Evolutionary conservation across 2,113 vertebrate genomes (phyloP), one percentile per base, ranked within the genome.

Genomic region (Cynoglossus semilaevis): DNA sequence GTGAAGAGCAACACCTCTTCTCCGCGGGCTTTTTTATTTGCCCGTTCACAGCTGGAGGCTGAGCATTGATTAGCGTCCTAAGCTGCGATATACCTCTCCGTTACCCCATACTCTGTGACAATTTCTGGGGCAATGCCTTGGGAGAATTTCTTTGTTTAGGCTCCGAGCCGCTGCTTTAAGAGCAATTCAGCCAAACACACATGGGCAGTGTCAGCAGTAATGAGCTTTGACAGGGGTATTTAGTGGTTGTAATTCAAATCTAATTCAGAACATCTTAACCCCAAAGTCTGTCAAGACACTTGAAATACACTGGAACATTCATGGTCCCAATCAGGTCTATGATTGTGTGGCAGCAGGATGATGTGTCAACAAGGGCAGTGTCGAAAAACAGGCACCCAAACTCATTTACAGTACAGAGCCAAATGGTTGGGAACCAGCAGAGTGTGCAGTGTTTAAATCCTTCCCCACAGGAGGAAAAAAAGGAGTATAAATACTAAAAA

Each of bases 211-310:
- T 99, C 97, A 96, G 91, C 87, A 68, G 72, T 98, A 98, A 99
- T 92, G 77, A 92, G 89, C 90, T 93, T 88, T 98, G 97, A 98
- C 97, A 98, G 95, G 93, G 92, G 95, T 94, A 96, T 98, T 99
- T 98, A 98, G 97, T 85, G 95, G 95, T 94, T 97, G 97, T 98
- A 99, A 98, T 97, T 99, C 96, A 97, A 99, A 99, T 99, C 96
- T 99, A 96, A 98, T 98, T 96, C 97, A 95, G 95, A 98, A 97
- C 96, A 98, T 99, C 97, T 98, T 96, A 97, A 94, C 90, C 87
- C 94, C 90, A 92, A 87, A 94, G 95, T 93, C 94, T 98, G 96
- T 99, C 96, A 96, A 92, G 91, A 91, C 58, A 86, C 72, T 94
- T 93, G 91, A 96, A 96, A 94, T 92, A 91, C 90, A 85, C 91